phyloP scores from a whole-genome alignment of 2,113 vertebrate species.

The Myotis lucifugus region DNA sequence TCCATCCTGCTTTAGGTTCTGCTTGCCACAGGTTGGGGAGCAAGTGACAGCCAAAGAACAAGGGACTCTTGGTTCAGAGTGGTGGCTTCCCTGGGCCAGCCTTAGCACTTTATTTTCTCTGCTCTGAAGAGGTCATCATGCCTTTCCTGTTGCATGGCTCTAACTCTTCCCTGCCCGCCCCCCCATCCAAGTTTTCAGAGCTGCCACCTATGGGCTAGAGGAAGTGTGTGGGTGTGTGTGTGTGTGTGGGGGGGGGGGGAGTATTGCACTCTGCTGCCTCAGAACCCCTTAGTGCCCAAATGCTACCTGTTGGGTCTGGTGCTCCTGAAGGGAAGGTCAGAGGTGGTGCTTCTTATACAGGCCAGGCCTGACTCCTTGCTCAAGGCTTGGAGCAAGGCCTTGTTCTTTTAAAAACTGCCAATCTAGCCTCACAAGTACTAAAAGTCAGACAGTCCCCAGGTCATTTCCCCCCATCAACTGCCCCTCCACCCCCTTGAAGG shows the following conservation, averaged over 20 bases:
- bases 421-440: neutral
- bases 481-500: neutral
- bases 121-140: neutral
- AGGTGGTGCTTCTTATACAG: neutral
- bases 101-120: neutral
- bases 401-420: neutral
- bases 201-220: neutral
- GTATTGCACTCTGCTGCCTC: neutral
- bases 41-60: neutral
- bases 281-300: neutral
- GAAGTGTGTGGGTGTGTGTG: too few relatives aligned
- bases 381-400: neutral
- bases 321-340: neutral
- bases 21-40: neutral
- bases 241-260: accelerated
- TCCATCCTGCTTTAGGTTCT: neutral
- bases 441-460: neutral
- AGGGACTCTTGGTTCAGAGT: neutral
- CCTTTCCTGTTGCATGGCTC: accelerated
- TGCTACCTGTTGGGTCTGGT: neutral
- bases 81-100: neutral
- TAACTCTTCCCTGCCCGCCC: accelerated
- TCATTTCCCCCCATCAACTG: too few relatives aligned
- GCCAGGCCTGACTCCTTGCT: neutral
- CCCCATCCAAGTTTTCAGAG: neutral